Evolutionary conservation across 2,888 invertebrate genomes (phyloP), one percentile per base, ranked within the genome.

Genomic region (Imbricaverruca yamaguchii): DNA sequence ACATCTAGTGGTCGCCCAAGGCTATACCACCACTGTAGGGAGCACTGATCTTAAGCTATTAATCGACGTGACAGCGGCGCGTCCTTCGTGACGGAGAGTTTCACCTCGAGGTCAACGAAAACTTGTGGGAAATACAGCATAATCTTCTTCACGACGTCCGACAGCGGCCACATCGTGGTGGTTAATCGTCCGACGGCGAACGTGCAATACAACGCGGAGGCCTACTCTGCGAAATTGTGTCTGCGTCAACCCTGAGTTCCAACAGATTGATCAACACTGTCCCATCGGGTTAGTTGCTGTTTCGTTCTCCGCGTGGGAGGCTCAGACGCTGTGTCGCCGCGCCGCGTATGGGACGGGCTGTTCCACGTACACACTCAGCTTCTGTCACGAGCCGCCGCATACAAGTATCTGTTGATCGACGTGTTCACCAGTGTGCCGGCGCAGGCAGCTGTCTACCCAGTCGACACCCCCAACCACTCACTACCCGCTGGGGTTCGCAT

Each of bases 281-380:
- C 98, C 98, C 0, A 97, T 97, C 9, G 98, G 99, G 1, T 96
- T 96, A 39, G 97, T 98, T 0, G 99, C 99, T 89, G 98, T 98
- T 0, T 90, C 98, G 15, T 97, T 98, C 53, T 97, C 97, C 0
- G 88, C 99, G 0, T 99, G 99, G 99, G 96, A 98, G 86, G 93
- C 95, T 0, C 91, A 94, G 81, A 96, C 98, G 87, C 89, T 98
- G 61, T 99, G 98, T 87, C 90, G 97, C 55, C 89, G 96, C 82
- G 97, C 97, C 1, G 94, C 98, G 85, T 94, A 95, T 0, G 93
- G 96, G 84, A 89, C 98, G 85, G 98, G 98, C 85, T 99, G 98
- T 97, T 98, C 98, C 1, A 97, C 99, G 0, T 89, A 98, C 25
- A 95, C 98, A 0, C 91, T 99, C 65, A 97, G 97, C 59, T 99